Percentiles rank a stretch among this genome's conserved stretches.
phyloP scores from a whole-genome alignment of 2,113 vertebrate species.

The Egretta garzetta region DNA sequence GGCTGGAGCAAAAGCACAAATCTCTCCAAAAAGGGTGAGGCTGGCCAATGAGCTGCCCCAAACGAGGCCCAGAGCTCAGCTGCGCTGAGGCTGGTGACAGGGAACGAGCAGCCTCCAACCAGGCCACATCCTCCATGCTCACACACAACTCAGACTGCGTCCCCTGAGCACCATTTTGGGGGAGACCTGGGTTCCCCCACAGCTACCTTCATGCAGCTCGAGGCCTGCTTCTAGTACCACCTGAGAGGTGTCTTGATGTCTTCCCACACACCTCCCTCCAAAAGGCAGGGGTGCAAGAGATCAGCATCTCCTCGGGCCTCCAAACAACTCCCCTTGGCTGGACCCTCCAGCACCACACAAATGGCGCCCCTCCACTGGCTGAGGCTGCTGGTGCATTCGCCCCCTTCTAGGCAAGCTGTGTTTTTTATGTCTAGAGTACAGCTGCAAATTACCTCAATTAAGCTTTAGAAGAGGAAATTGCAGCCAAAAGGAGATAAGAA shows the following conservation, averaged over 20 bases:
- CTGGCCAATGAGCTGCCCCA: neutral
- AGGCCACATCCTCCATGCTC: fast-evolving
- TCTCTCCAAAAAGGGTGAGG: neutral
- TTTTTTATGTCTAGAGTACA: neutral
- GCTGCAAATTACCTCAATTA: neutral
- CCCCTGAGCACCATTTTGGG: neutral
- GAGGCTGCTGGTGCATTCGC: neutral
- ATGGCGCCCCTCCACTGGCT: neutral
- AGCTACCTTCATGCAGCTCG: neutral
- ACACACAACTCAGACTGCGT: neutral
- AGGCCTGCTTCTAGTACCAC: neutral
- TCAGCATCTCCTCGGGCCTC: fast-evolving
- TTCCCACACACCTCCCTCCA: too few species aligned
- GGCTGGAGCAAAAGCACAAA: neutral
- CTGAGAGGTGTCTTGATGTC: neutral
- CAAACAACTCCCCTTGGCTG: neutral
- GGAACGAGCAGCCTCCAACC: neutral
- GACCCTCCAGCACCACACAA: neutral
- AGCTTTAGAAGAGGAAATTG: neutral
- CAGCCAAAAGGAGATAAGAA: neutral
- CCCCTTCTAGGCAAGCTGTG: fast-evolving
- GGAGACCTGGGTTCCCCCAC: neutral
- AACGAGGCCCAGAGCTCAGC: fast-evolving
- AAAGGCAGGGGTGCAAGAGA: neutral
- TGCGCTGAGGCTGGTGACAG: too few species aligned